Percentiles rank a stretch among this genome's conserved stretches.
These are phyloP conservation scores for Actenoides lindsayi DNA, from an alignment of 2,113 vertebrate genomes.

Conservation along the genomic window DNA sequence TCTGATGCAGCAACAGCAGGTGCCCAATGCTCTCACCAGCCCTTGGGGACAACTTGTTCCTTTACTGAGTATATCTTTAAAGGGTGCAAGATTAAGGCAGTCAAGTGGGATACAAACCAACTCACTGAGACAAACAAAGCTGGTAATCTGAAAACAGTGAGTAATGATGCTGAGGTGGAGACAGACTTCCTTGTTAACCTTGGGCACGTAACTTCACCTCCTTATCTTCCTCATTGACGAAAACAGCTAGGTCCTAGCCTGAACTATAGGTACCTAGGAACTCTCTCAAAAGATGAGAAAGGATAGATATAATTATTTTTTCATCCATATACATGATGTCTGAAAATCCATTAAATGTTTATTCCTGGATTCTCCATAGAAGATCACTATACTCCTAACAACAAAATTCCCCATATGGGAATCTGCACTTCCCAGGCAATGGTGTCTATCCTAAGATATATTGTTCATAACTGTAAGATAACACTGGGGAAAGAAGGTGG, in stretches of 20 bases:
- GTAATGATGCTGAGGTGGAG: neutral
- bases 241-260: neutral
- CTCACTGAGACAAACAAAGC: neutral
- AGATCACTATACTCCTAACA: neutral
- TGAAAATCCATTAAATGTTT: neutral
- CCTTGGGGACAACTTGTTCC: accelerated
- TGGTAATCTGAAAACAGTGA: neutral
- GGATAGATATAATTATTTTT: neutral
- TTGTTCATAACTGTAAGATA: neutral
- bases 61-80: neutral
- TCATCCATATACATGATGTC: accelerated
- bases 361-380: neutral
- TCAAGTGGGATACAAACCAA: neutral
- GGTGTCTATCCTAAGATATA: neutral
- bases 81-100: neutral
- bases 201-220: neutral
- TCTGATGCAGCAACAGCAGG: neutral
- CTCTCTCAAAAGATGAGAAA: neutral
- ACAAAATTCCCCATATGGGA: neutral
- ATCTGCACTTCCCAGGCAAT: neutral
- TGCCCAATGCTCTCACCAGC: neutral
- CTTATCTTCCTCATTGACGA: neutral
- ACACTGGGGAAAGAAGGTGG: neutral
- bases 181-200: neutral
- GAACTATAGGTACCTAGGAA: neutral